Conservation (phyloP, 37 sponge, comb jelly and placozoan genomes). For the Geodia barretti region DNA sequence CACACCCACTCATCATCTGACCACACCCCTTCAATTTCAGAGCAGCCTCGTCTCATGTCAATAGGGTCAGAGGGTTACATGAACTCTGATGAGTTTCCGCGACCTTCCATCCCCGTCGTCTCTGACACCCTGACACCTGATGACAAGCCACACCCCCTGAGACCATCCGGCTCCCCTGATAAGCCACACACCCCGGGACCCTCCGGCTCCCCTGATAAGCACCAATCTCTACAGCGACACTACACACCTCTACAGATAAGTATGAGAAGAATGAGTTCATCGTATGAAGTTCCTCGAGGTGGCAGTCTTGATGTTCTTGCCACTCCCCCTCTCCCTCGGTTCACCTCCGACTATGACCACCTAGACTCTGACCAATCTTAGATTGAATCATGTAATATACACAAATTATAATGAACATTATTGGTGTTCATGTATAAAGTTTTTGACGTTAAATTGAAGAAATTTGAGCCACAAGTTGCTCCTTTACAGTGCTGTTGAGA, state of each 20-base stretch:
- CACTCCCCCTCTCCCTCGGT: not conserved
- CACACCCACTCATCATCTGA: too few species aligned
- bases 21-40: not conserved
- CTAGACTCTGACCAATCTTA: not conserved
- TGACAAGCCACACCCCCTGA: too few species aligned
- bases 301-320: not conserved
- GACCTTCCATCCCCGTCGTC: too few species aligned
- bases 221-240: too few species aligned
- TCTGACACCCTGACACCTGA: too few species aligned
- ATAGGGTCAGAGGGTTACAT: not conserved
- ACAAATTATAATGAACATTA: not conserved
- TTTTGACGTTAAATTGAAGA: not conserved
- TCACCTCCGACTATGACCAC: not conserved
- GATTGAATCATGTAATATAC: not conserved
- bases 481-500: not conserved
- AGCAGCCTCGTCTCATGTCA: not conserved
- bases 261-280: too few species aligned
- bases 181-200: too few species aligned
- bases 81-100: not conserved
- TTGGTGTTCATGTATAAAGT: too few species aligned
- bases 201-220: too few species aligned
- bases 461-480: not conserved
- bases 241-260: too few species aligned
- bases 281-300: too few species aligned
- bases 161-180: too few species aligned